Conservation (phyloP, 2,797 vertebrate species). For the Phyllotis vaccarum region DNA sequence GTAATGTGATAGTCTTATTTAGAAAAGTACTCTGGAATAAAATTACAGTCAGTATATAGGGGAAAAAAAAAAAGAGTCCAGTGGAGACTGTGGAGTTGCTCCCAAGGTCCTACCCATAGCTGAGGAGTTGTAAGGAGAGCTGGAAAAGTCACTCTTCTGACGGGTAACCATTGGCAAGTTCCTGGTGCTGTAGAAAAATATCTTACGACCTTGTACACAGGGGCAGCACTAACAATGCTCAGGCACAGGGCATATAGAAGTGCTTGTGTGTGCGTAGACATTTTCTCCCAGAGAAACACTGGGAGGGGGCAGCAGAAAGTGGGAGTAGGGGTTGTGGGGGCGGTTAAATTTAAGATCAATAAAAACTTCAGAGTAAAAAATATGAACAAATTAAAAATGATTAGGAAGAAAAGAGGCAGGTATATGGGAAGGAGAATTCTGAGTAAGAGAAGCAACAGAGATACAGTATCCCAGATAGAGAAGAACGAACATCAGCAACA, state of each 20-base stretch:
- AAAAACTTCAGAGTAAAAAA: not conserved
- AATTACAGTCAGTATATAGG: not conserved
- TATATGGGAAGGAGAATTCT: not conserved
- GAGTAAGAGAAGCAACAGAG: not conserved
- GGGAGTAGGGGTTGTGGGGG: not conserved
- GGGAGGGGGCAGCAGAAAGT: not conserved
- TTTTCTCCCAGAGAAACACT: not conserved
- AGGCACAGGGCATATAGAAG: not conserved
- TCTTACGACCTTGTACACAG: not conserved
- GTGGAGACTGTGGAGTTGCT: not conserved
- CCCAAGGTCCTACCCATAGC: not conserved
- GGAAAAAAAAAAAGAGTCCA: no score
- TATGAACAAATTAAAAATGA: slow-evolving; percentile 22
- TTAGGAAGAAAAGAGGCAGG: not conserved
- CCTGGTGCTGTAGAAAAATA: not conserved
- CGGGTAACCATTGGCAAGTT: not conserved
- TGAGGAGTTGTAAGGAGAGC: not conserved
- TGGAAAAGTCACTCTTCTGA: not conserved
- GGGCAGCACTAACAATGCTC: not conserved
- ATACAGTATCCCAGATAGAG: not conserved
- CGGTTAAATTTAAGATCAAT: not conserved
- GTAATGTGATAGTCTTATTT: not conserved
- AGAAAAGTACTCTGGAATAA: not conserved
- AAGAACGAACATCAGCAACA: not conserved
- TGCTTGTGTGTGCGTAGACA: not conserved